These are phyloP conservation scores for Vulpes lagopus DNA, from an alignment of 2,113 vertebrate genomes.

Conservation along the genomic window DNA sequence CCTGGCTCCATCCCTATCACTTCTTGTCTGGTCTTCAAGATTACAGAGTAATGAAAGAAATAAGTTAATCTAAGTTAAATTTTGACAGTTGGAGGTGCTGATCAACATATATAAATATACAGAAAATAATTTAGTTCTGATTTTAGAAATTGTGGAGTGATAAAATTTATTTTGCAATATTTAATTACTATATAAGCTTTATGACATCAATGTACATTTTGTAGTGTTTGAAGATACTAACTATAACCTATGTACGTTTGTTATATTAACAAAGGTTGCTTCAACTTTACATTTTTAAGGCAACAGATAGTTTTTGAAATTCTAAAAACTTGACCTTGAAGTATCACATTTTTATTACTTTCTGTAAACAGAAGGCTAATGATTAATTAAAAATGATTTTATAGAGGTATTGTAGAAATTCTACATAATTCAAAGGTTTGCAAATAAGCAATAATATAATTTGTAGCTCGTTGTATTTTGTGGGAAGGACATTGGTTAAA, in stretches of 20 bases:
- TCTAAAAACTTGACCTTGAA: not conserved
- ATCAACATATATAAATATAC: not conserved
- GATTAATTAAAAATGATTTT: not conserved
- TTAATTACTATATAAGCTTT: not conserved
- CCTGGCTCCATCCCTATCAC: not conserved
- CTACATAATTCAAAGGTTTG: not conserved
- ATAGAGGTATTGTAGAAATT: not conserved
- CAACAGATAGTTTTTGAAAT: not conserved
- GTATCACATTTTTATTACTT: not conserved
- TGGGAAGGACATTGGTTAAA: not conserved
- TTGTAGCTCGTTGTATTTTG: not conserved
- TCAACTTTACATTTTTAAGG: not conserved
- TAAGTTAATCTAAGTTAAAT: not conserved
- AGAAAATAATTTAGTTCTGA: not conserved
- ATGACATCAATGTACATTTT: not conserved
- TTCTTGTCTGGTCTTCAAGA: not conserved
- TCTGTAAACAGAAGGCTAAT: not conserved
- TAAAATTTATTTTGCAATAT: not conserved
- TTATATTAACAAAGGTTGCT: not conserved
- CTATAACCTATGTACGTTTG: not conserved
- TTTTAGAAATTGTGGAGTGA: not conserved
- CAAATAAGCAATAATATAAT: not conserved
- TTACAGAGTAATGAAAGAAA: not conserved
- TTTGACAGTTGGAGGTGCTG: not conserved
- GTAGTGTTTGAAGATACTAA: not conserved